Percentiles rank a stretch among this genome's conserved stretches.
phyloP scores from a whole-genome alignment of 1,140 invertebrate genomes.

The Kradibia gibbosae region DNA sequence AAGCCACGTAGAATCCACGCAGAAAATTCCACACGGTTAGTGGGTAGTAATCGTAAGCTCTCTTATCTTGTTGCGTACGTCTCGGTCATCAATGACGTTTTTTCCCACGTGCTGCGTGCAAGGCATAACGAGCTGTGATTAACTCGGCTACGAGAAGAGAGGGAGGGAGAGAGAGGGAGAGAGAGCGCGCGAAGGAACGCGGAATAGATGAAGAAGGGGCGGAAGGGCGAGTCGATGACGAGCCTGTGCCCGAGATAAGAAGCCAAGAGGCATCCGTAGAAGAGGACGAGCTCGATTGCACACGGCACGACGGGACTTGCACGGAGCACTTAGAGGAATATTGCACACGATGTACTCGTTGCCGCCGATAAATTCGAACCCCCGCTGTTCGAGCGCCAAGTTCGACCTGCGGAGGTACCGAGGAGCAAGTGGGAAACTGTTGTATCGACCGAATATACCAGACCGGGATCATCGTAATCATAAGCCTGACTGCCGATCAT shows the following conservation, averaged over 20 bases:
- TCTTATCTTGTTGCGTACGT: constrained; percentile 22
- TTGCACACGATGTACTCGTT: constrained; percentile 16
- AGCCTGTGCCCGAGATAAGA: not conserved
- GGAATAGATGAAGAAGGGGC: not conserved
- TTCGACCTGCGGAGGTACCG: not conserved
- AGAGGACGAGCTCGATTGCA: constrained; percentile 20
- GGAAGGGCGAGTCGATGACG: not conserved
- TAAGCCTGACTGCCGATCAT: not conserved
- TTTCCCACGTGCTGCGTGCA: not conserved
- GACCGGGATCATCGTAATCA: not conserved
- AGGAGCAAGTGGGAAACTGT: constrained; percentile 34
- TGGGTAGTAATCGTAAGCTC: not conserved
- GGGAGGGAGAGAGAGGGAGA: not conserved
- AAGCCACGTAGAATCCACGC: too few relatives aligned
- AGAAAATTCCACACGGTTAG: too few relatives aligned
- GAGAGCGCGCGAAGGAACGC: not conserved
- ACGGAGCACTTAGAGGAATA: constrained; percentile 12
- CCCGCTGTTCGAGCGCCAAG: not conserved
- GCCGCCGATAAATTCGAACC: constrained; percentile 39
- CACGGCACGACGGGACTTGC: constrained; percentile 28
- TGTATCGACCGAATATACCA: constrained; percentile 37
- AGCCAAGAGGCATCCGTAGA: not conserved
- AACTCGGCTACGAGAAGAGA: too few relatives aligned
- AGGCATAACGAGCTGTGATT: not conserved
- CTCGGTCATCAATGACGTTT: not conserved